A percentile compares a stretch with the other conserved stretches of the same genome.
Evolutionary conservation across 2,113 vertebrate species (phyloP).

Genomic region (Recurvirostra avosetta): DNA sequence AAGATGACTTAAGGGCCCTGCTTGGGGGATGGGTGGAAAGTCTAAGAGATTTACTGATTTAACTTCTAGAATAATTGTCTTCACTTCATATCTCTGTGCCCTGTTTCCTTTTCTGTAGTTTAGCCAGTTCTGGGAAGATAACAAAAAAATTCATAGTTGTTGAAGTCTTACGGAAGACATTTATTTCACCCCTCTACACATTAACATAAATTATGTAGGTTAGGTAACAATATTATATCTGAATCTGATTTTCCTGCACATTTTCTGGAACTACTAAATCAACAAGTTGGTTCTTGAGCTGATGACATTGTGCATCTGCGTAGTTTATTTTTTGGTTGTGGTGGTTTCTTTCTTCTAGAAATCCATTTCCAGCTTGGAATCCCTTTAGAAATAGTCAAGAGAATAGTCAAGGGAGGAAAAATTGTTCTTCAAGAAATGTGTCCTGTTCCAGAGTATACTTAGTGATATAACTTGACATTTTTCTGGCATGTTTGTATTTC

Average conservation of each 20-base stretch:
- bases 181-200: not conserved
- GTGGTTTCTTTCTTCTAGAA: slow-evolving; percentile 26
- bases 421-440: not conserved
- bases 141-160: not conserved
- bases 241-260: not conserved
- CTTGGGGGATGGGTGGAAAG: not conserved
- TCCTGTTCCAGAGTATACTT: not conserved
- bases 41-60: not conserved
- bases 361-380: slow-evolving; percentile 20
- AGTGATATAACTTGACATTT: not conserved
- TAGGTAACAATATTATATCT: not conserved
- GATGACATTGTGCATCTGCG: not conserved
- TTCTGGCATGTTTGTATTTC: slow-evolving; percentile 14
- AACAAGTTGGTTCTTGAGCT: not conserved
- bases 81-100: accelerated
- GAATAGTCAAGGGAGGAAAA: not conserved
- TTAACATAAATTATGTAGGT: not conserved
- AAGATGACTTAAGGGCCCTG: not conserved
- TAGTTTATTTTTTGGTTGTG: not conserved
- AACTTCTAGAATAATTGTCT: not conserved
- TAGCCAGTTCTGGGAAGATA: not conserved
- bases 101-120: not conserved
- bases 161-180: not conserved
- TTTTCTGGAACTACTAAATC: not conserved
- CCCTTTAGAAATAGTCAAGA: not conserved